Evolutionary conservation across 2,797 vertebrate genomes (phyloP).

Genomic region (Danio albolineatus): DNA sequence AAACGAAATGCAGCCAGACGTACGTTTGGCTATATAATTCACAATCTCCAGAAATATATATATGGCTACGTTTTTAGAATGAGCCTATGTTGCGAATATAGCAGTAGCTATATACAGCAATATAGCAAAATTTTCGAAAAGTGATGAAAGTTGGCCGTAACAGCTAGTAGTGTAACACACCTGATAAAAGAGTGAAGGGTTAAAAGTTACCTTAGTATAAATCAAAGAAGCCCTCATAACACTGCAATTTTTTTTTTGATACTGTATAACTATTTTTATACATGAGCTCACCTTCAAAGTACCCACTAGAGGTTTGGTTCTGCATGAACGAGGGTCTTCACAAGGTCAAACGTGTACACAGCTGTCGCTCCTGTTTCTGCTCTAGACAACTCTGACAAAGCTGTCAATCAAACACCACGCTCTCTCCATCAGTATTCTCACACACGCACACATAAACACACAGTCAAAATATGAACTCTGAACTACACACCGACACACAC

Average conservation of each 20-base stretch:
- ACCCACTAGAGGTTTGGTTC: conserved; percentile 91
- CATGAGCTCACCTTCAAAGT: conserved; percentile 93
- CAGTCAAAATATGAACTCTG: conserved; percentile 37
- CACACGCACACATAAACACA: conserved; percentile 14
- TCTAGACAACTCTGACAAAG: conserved; percentile 50
- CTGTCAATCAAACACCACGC: background rate
- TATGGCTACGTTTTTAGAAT: too few relatives aligned
- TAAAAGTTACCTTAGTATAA: conserved; percentile 87
- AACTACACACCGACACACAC: conserved; percentile 8
- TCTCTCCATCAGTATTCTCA: conserved; percentile 15
- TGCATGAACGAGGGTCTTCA: conserved; percentile 94
- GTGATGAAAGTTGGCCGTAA: too few relatives aligned
- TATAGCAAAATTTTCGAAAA: too few relatives aligned
- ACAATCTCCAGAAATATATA: too few relatives aligned
- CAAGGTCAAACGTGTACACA: conserved; percentile 95
- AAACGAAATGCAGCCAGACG: too few relatives aligned
- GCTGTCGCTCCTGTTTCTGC: conserved; percentile 93
- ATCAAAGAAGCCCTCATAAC: conserved; percentile 93
- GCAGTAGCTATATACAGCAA: too few relatives aligned
- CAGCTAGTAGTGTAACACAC: too few relatives aligned
- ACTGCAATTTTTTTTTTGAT: conserved; percentile 94
- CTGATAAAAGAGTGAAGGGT: too few relatives aligned
- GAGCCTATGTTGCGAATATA: too few relatives aligned
- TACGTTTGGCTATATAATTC: too few relatives aligned
- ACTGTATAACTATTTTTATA: conserved; percentile 97